phyloP scores from a whole-genome alignment of 2,113 vertebrate genomes.

The Peromyscus maniculatus region DNA sequence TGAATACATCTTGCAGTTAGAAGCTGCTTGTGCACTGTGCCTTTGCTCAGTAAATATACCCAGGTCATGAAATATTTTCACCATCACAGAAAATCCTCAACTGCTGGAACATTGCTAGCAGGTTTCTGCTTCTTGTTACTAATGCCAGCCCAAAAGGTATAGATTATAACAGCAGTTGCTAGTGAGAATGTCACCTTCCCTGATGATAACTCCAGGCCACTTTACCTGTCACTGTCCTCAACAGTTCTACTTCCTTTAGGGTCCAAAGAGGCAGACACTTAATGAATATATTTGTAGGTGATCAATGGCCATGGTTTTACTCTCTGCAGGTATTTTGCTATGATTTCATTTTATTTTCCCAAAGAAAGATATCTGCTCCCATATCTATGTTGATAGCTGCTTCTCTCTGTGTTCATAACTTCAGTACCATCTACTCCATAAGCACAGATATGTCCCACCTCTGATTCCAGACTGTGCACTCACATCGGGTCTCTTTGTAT shows the following conservation, averaged over 20 bases:
- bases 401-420: background rate
- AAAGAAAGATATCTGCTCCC: background rate
- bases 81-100: background rate
- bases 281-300: background rate
- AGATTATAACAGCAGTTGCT: background rate
- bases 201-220: background rate
- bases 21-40: background rate
- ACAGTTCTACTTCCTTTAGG: background rate
- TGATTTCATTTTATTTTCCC: background rate
- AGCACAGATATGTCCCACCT: background rate
- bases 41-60: slow-evolving; percentile 43
- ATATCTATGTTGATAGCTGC: background rate
- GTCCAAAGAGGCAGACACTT: accelerated
- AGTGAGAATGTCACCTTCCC: background rate
- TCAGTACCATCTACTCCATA: too few relatives aligned
- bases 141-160: background rate
- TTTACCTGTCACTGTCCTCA: background rate
- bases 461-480: background rate
- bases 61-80: background rate
- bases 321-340: background rate
- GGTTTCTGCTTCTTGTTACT: background rate
- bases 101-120: background rate
- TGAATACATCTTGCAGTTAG: background rate
- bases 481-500: background rate
- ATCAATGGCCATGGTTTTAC: background rate